These are phyloP conservation scores for Pyrrhia umbra DNA, from an alignment of 2,888 invertebrate species.

Conservation along the genomic window DNA sequence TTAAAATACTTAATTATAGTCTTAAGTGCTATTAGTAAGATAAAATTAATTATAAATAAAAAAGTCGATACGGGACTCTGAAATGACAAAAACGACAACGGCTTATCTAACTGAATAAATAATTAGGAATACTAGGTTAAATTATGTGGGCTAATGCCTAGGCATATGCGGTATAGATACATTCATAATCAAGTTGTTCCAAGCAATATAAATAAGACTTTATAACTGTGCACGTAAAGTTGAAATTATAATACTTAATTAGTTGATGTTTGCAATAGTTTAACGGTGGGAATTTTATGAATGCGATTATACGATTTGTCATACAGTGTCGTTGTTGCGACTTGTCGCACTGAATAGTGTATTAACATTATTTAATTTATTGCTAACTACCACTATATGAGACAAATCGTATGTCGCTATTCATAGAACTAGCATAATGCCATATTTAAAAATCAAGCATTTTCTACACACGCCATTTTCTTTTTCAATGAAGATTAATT, in stretches of 20 bases:
- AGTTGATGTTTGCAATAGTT: conserved; percentile 33
- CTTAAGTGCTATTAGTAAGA: not conserved
- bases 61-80: not conserved
- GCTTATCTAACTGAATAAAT: conserved; percentile 19
- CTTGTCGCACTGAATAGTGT: not conserved
- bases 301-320: conserved; percentile 34
- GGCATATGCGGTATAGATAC: conserved; percentile 22
- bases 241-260: conserved; percentile 25
- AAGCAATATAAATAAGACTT: conserved; percentile 14
- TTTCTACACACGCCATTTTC: conserved; percentile 38
- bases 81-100: conserved; percentile 1
- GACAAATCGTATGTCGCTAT: conserved; percentile 9
- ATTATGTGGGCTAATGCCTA: conserved; percentile 26
- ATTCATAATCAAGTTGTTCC: conserved; percentile 42
- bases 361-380: not conserved
- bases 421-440: conserved; percentile 20
- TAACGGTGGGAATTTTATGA: conserved; percentile 29
- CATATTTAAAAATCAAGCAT: conserved; percentile 44
- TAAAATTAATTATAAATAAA: not conserved
- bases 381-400: not conserved
- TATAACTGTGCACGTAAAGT: conserved; percentile 9
- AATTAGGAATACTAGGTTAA: conserved; percentile 42
- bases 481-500: conserved; percentile 35
- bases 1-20: conserved; percentile 9
- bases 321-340: not conserved